Conservation (phyloP, 2,888 invertebrate genomes). For the Arenicola marina region DNA sequence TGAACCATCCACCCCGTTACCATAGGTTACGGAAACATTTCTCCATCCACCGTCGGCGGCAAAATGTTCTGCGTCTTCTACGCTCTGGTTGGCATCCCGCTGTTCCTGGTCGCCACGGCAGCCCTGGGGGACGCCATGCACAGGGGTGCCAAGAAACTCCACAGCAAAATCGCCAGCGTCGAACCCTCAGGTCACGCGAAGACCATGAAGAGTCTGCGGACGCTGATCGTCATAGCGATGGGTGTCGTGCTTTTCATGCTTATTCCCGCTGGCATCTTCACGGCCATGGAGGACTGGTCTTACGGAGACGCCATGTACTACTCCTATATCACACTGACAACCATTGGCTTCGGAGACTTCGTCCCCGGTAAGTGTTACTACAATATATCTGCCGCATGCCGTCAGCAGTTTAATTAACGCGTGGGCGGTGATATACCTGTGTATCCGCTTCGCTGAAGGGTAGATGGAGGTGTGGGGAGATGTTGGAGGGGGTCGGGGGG, state of each 20-base stretch:
- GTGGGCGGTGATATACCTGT: no score
- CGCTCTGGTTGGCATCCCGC: conserved; percentile 13
- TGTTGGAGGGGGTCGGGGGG: no score
- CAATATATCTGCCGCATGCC: no score
- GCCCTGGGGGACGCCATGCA: conserved; percentile 2
- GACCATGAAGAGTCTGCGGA: background rate
- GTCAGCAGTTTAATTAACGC: no score
- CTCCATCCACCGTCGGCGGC: conserved; percentile 4
- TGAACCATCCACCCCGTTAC: no score
- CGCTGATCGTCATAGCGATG: background rate
- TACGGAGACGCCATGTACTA: conserved; percentile 1
- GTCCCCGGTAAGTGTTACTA: conserved; percentile 4
- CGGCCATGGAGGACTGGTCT: background rate
- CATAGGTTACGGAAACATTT: conserved; percentile 16
- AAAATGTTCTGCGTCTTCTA: conserved; percentile 14
- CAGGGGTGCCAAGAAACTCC: background rate
- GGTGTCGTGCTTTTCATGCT: conserved; percentile 6
- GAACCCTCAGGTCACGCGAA: background rate
- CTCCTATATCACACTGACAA: conserved; percentile 4
- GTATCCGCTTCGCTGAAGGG: background rate
- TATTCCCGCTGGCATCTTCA: conserved; percentile 7
- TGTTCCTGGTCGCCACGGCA: conserved; percentile 8
- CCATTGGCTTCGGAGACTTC: conserved; percentile 13
- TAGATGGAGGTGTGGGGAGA: background rate
- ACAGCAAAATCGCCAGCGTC: background rate